Percentiles rank a stretch among this genome's conserved stretches.
phyloP scores from a whole-genome alignment of 30 jellyfish, hydroid and myxozoan genomes.

The Catostylus mosaicus region DNA sequence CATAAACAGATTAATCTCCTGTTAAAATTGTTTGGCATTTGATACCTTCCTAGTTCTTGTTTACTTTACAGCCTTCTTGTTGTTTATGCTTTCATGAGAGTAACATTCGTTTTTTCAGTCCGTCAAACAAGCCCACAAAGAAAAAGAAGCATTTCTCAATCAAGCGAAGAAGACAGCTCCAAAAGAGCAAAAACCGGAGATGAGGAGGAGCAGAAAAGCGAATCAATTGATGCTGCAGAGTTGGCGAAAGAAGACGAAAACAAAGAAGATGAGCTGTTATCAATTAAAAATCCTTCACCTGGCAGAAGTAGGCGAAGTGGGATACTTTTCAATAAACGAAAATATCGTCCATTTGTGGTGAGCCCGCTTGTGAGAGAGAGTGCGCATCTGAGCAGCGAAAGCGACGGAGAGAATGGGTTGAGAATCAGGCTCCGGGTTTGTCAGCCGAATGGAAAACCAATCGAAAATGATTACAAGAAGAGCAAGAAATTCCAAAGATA shows the following conservation, averaged over 20 bases:
- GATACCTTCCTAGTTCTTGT: too few species aligned
- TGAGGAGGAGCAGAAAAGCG: constrained; percentile 13
- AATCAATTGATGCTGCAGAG: neutral
- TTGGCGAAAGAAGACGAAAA: constrained; percentile 11
- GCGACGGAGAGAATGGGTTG: constrained; percentile 59
- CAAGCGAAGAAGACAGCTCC: constrained; percentile 62
- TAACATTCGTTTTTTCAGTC: constrained; percentile 6
- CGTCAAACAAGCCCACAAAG: constrained; percentile 39
- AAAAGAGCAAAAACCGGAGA: constrained; percentile 34
- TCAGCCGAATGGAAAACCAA: constrained; percentile 60
- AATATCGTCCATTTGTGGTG: constrained; percentile 81
- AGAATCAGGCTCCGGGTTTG: constrained; percentile 47
- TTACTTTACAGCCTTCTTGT: too few species aligned
- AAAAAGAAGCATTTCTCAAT: constrained; percentile 63
- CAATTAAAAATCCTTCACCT: constrained; percentile 87
- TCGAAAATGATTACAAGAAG: constrained; percentile 17
- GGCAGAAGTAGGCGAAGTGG: constrained; percentile 99
- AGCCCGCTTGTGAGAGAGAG: constrained; percentile 80
- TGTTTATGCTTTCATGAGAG: too few species aligned
- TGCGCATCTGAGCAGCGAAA: constrained; percentile 62
- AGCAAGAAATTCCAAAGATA: neutral
- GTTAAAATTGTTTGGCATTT: too few species aligned
- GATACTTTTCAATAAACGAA: constrained; percentile 86
- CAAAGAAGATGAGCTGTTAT: neutral
- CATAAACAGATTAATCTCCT: too few species aligned